phyloP scores from a whole-genome alignment of 2,113 vertebrate genomes.

The Phaethornis superciliosus region DNA sequence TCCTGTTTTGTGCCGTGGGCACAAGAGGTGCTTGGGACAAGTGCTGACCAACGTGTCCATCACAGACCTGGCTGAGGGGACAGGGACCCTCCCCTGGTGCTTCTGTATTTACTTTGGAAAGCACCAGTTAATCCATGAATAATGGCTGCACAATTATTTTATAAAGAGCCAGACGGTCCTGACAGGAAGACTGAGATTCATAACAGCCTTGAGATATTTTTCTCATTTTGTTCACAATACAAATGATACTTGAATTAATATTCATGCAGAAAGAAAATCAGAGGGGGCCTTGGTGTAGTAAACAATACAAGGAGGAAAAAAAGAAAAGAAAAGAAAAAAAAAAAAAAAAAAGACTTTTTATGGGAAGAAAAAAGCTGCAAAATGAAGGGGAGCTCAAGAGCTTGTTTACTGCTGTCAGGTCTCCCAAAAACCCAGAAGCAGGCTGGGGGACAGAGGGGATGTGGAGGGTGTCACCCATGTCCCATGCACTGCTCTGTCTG shows the following conservation, averaged over 20 bases:
- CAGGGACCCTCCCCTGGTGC: not conserved
- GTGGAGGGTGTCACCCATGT: not conserved
- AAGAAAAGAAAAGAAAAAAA: not conserved
- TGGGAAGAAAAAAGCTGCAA: not conserved
- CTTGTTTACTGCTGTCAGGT: not conserved
- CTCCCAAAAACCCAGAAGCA: not conserved
- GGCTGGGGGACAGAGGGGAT: not conserved
- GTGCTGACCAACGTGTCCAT: not conserved
- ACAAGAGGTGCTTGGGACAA: not conserved
- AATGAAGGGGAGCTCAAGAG: not conserved
- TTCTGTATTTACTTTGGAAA: not conserved
- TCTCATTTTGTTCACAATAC: conserved; percentile 1
- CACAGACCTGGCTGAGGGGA: not conserved
- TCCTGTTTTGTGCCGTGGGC: not conserved
- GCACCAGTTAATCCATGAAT: not conserved
- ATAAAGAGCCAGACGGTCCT: not conserved
- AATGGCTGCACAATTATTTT: not conserved
- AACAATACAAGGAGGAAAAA: not conserved
- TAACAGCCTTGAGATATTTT: conserved; percentile 15
- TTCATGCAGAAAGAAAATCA: conserved; percentile 5
- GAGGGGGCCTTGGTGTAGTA: not conserved
- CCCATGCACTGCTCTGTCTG: not conserved
- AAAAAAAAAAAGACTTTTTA: not conserved
- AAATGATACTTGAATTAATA: conserved; percentile 33
- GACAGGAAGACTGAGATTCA: not conserved